Evolutionary conservation across 2,113 vertebrate genomes (phyloP).

Genomic region (Ammodramus savannarum): DNA sequence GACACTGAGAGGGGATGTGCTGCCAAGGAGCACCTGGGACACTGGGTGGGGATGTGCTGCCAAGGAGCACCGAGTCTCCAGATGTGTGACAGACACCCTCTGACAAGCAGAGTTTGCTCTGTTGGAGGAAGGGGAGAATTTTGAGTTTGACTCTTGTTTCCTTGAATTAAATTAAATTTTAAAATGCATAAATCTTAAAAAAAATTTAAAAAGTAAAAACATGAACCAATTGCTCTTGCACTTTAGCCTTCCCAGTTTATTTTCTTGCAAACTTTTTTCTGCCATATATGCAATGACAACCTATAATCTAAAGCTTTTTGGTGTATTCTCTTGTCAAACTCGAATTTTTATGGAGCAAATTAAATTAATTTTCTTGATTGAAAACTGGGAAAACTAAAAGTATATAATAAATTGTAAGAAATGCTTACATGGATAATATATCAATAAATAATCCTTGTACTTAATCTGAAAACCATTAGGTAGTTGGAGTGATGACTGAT

Average conservation of each 20-base stretch:
- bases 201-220: background rate
- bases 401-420: background rate
- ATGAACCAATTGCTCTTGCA: background rate
- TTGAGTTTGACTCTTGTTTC: fast-evolving
- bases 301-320: background rate
- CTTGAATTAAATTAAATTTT: background rate
- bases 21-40: fast-evolving
- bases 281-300: background rate
- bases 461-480: background rate
- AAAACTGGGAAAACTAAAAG: background rate
- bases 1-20: fast-evolving
- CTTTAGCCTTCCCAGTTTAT: background rate
- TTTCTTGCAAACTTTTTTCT: background rate
- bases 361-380: background rate
- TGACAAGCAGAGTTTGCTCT: background rate
- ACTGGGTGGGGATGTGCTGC: background rate
- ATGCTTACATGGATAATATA: conserved; percentile 1
- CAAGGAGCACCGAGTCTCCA: background rate
- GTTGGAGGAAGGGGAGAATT: background rate
- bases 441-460: conserved; percentile 13
- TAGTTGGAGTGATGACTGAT: background rate
- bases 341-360: background rate
- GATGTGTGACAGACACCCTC: background rate
- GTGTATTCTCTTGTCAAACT: background rate
- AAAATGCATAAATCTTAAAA: background rate